Base-by-base conservation (phyloP, 2,113 vertebrate species). In the Prionailurus viverrinus region DNA sequence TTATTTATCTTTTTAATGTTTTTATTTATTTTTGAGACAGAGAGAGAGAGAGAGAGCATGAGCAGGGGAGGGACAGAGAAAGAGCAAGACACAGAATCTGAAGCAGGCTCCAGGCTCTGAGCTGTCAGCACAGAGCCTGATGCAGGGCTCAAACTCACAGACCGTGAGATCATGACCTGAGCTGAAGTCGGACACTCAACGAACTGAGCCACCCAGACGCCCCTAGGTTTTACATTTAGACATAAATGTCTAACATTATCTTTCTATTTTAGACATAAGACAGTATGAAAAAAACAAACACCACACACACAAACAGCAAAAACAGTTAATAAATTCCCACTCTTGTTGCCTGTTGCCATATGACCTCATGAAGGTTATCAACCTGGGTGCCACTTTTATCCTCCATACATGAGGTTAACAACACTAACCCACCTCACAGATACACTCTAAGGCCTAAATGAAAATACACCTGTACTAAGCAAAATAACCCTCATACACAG, bases 381-480 rank as follows among this genome's bases (percentile, higher is more conserved):
- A 65, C 21, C 25, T 68, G 33, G 74, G 51, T 65, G 53, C n/a
- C 48, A 94, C 45, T 83, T 94, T 95, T 51, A 41, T 84, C 16
- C 69, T 89, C 76, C 74, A 29, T 53, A 92, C 93, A 65, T 65
- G 45, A 78, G 19, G 4, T 9, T 41, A 80, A 18, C 31, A 51
- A 2, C 31, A 79, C 23, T 51, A 89, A 61, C 4, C 36, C 53
- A 89, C 82, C 29, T 84, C 73, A 93, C 3, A 45, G 51, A 76
- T 71, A 8, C 19, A 76, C 4, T 68, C 10, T 74, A 27, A 81
- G 13, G 65, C 85, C 31, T 89, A 73, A 89, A 85, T 58, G 23
- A 96, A 97, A 90, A 97, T 33, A 69, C 36, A n/a, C 91, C 73
- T 78, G 29, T 53, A 88, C n/a, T 39, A 74, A 55, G 71, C 23